Evolutionary conservation across 2,113 vertebrate species (phyloP).

Genomic region (Irena cyanogastra): DNA sequence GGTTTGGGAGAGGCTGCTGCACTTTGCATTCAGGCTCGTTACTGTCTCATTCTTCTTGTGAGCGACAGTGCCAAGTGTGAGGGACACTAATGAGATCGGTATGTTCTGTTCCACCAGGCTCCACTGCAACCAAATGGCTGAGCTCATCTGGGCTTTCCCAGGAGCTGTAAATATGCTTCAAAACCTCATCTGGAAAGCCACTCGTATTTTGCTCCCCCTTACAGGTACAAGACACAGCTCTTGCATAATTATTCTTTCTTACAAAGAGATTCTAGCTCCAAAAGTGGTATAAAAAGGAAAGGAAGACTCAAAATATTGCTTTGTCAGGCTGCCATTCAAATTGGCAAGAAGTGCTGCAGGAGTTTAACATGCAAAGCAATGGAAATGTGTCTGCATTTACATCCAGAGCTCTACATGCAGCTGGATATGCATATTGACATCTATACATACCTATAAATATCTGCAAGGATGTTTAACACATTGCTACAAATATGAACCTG

Average conservation of each 20-base stretch:
- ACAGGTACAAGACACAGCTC: neutral
- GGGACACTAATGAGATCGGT: conserved; percentile 11
- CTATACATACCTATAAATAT: neutral
- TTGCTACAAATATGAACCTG: neutral
- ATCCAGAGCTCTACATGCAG: neutral
- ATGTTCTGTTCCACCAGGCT: neutral
- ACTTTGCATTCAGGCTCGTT: conserved; percentile 2
- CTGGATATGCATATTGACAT: neutral
- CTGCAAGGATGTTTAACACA: neutral
- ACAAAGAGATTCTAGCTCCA: neutral
- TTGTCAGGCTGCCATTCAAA: neutral
- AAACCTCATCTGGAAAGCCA: neutral
- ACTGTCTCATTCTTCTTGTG: neutral
- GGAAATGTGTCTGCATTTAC: neutral
- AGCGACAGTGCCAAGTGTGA: neutral
- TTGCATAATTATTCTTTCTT: neutral
- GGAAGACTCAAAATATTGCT: neutral
- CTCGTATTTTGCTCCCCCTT: neutral
- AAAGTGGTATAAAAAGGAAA: neutral
- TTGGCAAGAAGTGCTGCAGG: neutral
- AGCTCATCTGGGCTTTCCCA: conserved; percentile 6
- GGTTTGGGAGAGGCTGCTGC: neutral
- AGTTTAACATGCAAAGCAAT: neutral
- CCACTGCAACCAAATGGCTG: neutral
- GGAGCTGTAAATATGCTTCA: neutral